Base-by-base conservation (phyloP, 2,888 invertebrate genomes). In the Torymus auratus region DNA sequence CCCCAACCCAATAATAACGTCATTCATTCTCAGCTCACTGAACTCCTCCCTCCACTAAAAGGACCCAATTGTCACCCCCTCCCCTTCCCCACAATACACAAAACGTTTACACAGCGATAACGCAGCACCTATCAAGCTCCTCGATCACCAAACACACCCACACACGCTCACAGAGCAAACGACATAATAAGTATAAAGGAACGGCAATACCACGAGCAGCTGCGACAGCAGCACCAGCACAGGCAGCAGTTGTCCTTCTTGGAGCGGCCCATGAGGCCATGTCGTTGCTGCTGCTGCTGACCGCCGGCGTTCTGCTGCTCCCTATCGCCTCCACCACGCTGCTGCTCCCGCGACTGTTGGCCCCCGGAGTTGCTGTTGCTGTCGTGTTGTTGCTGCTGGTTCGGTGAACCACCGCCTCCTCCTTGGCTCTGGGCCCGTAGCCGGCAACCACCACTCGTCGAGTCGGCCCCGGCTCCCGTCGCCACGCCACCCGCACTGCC, bases 141-240 rank as follows among this genome's bases (percentile, higher is more conserved):
- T 56, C n/a, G 55, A n/a, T n/a, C 55, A 56, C 41, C 41, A 41
- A 41, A 28, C 28, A 28, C 5, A 28, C 28, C 5, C 41, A 41
- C 41, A 28, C 28, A 41, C 41, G 7, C 41, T 7, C 7, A 41
- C 7, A 41, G 7, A 1, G 41, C 41, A 14, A 56, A 28, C 20
- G 13, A 11, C 56, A 56, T 65, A 7, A 41, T 41, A 41, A 10
- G 7, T 41, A 41, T 41, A 10, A 41, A 87, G 84, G 86, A 89
- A 85, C 88, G 88, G 79, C 85, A 90, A 88, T 85, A 93, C 93
- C 93, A 94, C 89, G 91, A 91, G 89, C 91, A 91, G 88, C 93
- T 93, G 91, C 93, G 93, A 87, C 92, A 93, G 89, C 93, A 93
- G 91, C 93, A 93, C 92, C 93, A 93, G 91, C 93, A 93, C 88